Percentiles rank a stretch among this genome's conserved stretches.
These are phyloP conservation scores for Drosophila varians DNA, from an alignment of 1,140 invertebrate species.

Conservation along the genomic window DNA sequence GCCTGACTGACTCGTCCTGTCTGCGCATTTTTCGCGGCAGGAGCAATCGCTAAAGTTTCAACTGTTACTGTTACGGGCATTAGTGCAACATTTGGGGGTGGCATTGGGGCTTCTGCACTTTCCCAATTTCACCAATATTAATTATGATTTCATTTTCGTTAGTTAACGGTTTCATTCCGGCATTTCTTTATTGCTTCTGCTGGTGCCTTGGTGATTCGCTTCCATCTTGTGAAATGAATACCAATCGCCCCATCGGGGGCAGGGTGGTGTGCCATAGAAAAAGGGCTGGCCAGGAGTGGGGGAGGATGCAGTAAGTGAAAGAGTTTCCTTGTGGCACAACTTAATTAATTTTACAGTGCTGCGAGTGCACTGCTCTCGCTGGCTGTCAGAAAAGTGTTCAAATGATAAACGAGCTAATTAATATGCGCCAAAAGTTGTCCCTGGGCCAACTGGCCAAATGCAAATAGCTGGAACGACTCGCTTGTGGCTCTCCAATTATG, in stretches of 20 bases:
- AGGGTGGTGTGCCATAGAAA: neutral
- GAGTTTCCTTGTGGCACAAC: conserved; percentile 66
- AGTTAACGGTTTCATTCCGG: conserved; percentile 44
- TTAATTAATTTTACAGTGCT: conserved; percentile 81
- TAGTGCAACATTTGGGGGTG: conserved; percentile 33
- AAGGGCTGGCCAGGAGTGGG: neutral
- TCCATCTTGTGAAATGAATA: conserved; percentile 38
- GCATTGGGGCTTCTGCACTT: conserved; percentile 26
- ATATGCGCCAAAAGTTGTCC: conserved; percentile 65
- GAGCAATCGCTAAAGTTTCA: conserved; percentile 15
- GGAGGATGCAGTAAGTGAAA: conserved; percentile 1
- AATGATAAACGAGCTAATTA: conserved; percentile 81
- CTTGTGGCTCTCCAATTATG: conserved; percentile 66
- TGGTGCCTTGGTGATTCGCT: neutral
- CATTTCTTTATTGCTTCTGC: conserved; percentile 24
- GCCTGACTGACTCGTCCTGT: conserved; percentile 18
- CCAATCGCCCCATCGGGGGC: conserved; percentile 19
- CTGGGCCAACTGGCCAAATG: conserved; percentile 10
- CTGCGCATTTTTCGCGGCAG: conserved; percentile 6
- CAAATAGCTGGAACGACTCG: conserved; percentile 46
- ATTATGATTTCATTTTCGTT: conserved; percentile 73
- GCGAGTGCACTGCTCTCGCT: conserved; percentile 36
- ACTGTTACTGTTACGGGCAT: conserved; percentile 46
- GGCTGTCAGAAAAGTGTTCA: conserved; percentile 73
- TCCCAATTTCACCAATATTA: conserved; percentile 78